phyloP scores from a whole-genome alignment of 2,888 invertebrate genomes.

The Lingula anatina region DNA sequence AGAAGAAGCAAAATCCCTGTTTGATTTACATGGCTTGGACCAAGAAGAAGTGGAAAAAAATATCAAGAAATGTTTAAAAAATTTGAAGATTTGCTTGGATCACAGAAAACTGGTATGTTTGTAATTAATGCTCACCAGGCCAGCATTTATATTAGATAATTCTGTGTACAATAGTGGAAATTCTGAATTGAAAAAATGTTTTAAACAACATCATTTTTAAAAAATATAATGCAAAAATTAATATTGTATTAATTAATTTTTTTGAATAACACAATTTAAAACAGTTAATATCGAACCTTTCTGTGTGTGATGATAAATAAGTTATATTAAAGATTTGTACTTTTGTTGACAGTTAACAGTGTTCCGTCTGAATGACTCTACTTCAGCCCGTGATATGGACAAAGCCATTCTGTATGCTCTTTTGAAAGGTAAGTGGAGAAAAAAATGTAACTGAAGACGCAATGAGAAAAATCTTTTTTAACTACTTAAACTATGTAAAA shows the following conservation, averaged over 20 bases:
- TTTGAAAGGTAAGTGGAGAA: constrained; percentile 48
- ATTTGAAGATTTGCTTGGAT: constrained; percentile 20
- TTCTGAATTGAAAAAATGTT: not conserved
- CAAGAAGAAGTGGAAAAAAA: constrained; percentile 16
- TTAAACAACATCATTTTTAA: too few relatives aligned
- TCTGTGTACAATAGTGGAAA: not conserved
- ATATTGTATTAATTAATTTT: too few relatives aligned
- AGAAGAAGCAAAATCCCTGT: constrained; percentile 17
- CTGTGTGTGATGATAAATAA: too few relatives aligned
- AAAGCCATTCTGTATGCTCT: constrained; percentile 46
- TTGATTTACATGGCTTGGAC: constrained; percentile 30
- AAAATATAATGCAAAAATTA: too few relatives aligned
- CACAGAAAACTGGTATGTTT: constrained; percentile 25
- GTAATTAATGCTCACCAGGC: too few relatives aligned
- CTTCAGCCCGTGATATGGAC: constrained; percentile 42
- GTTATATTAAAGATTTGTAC: too few relatives aligned
- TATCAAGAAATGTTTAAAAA: constrained; percentile 20
- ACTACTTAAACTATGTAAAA: not conserved
- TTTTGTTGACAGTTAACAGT: constrained; percentile 35
- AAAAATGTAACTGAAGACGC: too few relatives aligned
- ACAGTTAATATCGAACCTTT: too few relatives aligned
- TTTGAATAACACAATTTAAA: too few relatives aligned
- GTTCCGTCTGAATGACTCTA: constrained; percentile 36
- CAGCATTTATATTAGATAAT: too few relatives aligned
- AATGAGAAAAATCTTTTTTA: too few relatives aligned